phyloP scores from a whole-genome alignment of 1,140 invertebrate species.

The Pentalonia nigronervosa region DNA sequence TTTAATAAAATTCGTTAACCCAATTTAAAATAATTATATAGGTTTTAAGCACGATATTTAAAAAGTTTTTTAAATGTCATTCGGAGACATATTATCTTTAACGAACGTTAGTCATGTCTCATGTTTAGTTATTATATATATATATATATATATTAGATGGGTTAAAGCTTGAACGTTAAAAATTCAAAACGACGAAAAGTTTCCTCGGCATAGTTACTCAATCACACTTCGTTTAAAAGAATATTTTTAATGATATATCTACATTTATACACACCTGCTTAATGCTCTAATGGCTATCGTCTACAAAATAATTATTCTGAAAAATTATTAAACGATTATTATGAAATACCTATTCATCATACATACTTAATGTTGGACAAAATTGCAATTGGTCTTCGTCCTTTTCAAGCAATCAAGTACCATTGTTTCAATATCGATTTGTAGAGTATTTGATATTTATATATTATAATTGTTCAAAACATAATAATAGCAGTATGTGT shows the following conservation, averaged over 20 bases:
- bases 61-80: slow-evolving; percentile 12
- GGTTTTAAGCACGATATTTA: neutral
- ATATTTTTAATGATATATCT: neutral
- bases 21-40: neutral
- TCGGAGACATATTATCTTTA: neutral
- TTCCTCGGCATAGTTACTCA: neutral
- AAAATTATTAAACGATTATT: neutral
- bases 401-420: neutral
- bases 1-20: neutral
- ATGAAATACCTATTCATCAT: neutral
- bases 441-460: neutral
- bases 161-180: neutral
- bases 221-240: neutral
- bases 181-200: neutral
- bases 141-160: neutral
- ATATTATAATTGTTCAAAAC: neutral
- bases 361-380: too few relatives aligned
- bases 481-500: neutral
- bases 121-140: too few relatives aligned
- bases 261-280: neutral
- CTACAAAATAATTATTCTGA: neutral
- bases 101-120: neutral
- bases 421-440: neutral
- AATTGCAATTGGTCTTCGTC: neutral
- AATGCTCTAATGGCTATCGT: neutral